Base-by-base conservation (phyloP, 2,113 vertebrate genomes). In the Spheniscus mendiculus region DNA sequence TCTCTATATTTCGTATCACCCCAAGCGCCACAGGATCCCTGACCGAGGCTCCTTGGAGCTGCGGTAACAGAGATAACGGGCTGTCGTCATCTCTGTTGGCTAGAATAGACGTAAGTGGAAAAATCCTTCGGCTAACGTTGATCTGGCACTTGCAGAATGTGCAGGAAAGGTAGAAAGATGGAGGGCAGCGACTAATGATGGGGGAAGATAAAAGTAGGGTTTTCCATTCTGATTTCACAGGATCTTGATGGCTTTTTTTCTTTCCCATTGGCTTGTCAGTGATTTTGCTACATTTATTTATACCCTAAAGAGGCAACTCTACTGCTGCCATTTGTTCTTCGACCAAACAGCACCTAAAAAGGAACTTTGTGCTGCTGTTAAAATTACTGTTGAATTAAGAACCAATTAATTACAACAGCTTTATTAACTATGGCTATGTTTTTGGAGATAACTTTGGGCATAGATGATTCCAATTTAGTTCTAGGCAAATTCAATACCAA, bases 181-280 rank as follows among this genome's bases (percentile, higher is more conserved):
- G 79, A 90, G 72, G 70, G 61, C n/a, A 91, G 72, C 2, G 9
- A 67, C 59, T 59, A 87, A 52, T 4, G 5, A 30, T 0, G 1
- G 4, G 4, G 8, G 15, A 9, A 93, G 86, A 81, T 81, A 83
- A 87, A 94, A 92, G 72, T 14, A 84, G 77, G 59, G 78, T 89
- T 89, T 95, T 79, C 77, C 50, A 6, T 93, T 84, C 90, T 93
- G 89, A 96, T 91, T 92, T 83, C 67, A 52, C 52, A 67, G 47
- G 38, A 14, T 52, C 72, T 74, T n/a, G 21, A 47, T 55, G 34
- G 10, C 6, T 14, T 74, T 92, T 59, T 81, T 81, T 34, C 34
- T 73, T 71, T 71, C 20, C 47, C 11, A 12, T 36, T 84, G 80
- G 63, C 23, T 55, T 89, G 44, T 44, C 55, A 56, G 11, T 82